Evolutionary conservation across 2,797 vertebrate species (phyloP), one percentile per base, ranked within the genome.

Genomic region (Tapirus indicus): DNA sequence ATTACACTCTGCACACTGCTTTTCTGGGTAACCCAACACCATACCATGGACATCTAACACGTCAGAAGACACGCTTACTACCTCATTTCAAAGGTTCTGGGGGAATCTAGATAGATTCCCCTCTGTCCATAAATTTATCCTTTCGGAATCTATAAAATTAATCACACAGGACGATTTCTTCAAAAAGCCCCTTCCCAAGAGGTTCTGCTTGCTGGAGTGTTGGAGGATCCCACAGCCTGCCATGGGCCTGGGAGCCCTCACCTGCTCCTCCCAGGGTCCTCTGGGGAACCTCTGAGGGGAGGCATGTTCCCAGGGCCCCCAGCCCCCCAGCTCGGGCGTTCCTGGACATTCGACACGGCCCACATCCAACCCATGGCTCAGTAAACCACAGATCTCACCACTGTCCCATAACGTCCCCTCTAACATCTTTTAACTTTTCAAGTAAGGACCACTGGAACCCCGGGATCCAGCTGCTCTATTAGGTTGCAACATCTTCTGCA

Each of bases 131-230:
- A 52, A 13, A 74, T 9, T 69, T 47, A 56, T 11, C 47, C 35
- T 78, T 87, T 78, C n/a, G 44, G 88, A 87, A 83, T 85, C 86
- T 92, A 27, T 27, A 52, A 29, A 90, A 74, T 66, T 56, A 82
- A 84, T 38, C 66, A 68, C 52, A 66, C 1, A 54, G 44, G 87
- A 68, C 80, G 41, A 20, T 16, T 60, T 69, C 62, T 72, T 60
- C 52, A 54, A 44, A 77, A 94, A 95, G 79, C 18, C 29, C n/a
- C 69, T 44, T 72, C 41, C 35, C 47, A 54, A 71, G 41, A 62
- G 78, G 44, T 47, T 71, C 85, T 80, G 85, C 68, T 47, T 7
- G 21, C 47, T 27, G 20, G 12, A 35, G 16, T n/a, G 11, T 11
- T 47, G 21, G 83, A 84, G 38, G 66, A 25, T 13, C 56, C 49